Evolutionary conservation across 2,888 invertebrate genomes (phyloP), one percentile per base, ranked within the genome.

Genomic region (Ceriagrion tenellum): DNA sequence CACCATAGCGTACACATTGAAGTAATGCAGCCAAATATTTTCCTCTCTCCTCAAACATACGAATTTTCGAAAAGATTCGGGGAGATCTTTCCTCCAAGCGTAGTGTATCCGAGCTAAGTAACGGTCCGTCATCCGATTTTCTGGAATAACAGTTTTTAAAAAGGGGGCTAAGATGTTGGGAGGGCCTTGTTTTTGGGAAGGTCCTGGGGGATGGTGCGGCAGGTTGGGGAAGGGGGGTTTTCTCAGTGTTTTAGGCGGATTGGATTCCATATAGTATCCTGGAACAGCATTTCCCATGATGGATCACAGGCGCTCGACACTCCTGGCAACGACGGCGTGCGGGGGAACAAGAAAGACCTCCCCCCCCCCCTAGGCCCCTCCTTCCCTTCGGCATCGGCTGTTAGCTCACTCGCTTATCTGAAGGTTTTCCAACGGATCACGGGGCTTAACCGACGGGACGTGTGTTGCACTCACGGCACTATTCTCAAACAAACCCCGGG

Each of bases 391-490:
- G 81, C 13, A 13, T 30, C 23, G 30, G 81, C 35, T 35, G 81
- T 30, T 35, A 35, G 81, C 81, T 81, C 35, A 16, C 81, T 81
- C 81, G 12, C 35, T 35, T 81, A 81, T 16, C 13, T 35, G 30
- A n/a, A 81, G 81, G 81, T 35, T 35, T 47, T 35, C 81, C 35
- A 0, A 81, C 35, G 81, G 81, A 81, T 81, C 81, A 81, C 35
- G 81, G 18, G 81, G 81, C 35, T 81, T 81, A 81, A 69, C 69
- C n/a, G 69, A 69, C 69, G 69, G 20, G n/a, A 69, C 69, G 69
- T 69, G 69, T 81, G 6, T 35, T 13, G 81, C 30, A 35, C 81
- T 81, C 81, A 81, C 35, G n/a, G 81, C 81, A 35, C 35, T 35
- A 16, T 35, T 35, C 69, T n/a, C 81, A 81, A 81, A 81, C 35